A percentile compares a stretch with the other conserved stretches of the same genome.
phyloP scores from a whole-genome alignment of 2,113 vertebrate genomes.

The Ceratotherium simum region DNA sequence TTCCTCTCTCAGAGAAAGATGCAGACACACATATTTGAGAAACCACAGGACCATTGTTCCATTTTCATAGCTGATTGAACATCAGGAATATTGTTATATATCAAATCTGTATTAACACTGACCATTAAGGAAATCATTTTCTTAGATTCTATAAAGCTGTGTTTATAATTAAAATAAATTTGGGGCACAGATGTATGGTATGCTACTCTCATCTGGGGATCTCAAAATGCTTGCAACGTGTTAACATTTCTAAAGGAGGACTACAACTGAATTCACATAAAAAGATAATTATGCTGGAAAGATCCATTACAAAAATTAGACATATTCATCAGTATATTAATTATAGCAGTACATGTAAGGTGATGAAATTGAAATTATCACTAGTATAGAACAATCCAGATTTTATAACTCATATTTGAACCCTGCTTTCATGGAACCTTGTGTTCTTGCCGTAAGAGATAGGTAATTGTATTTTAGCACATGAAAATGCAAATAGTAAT shows the following conservation, averaged over 20 bases:
- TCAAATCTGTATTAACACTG: neutral
- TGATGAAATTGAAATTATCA: slow-evolving; percentile 9
- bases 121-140: neutral
- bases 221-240: slow-evolving; percentile 27
- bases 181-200: neutral
- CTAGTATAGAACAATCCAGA: neutral
- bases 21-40: neutral
- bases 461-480: neutral
- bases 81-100: neutral
- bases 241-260: slow-evolving; percentile 15
- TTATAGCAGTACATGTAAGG: neutral
- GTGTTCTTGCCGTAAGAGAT: neutral
- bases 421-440: neutral
- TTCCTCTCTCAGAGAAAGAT: neutral
- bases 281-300: slow-evolving; percentile 41
- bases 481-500: slow-evolving; percentile 22
- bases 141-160: neutral
- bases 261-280: slow-evolving; percentile 24
- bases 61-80: neutral
- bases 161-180: slow-evolving; percentile 16
- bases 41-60: neutral
- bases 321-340: slow-evolving; percentile 18
- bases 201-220: slow-evolving; percentile 1
- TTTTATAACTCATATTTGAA: slow-evolving; percentile 19
- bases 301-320: slow-evolving; percentile 37